Evolutionary conservation across 2,888 invertebrate genomes (phyloP).

Genomic region (Melipona beecheii): DNA sequence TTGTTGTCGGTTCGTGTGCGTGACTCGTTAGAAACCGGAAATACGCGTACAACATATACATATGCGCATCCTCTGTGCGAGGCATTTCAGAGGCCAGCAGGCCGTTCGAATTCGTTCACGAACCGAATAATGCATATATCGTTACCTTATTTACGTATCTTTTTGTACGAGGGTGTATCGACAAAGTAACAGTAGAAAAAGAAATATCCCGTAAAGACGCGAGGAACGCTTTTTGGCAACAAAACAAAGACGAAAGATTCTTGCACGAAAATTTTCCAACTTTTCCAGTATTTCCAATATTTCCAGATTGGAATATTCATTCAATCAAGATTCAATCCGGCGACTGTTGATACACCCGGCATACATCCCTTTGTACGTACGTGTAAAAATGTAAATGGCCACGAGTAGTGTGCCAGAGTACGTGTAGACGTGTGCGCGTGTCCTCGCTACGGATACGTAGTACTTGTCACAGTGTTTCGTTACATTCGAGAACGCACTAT

Average conservation of each 20-base stretch:
- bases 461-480: constrained; percentile 30
- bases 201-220: too few relatives aligned
- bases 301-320: background rate
- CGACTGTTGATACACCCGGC: background rate
- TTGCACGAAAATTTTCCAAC: too few relatives aligned
- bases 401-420: constrained; percentile 12
- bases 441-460: background rate
- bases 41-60: constrained; percentile 32
- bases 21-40: constrained; percentile 37
- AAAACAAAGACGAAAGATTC: too few relatives aligned
- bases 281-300: background rate
- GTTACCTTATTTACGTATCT: constrained; percentile 20
- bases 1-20: constrained; percentile 52
- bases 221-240: too few relatives aligned
- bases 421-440: constrained; percentile 31
- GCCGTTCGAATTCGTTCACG: constrained; percentile 39
- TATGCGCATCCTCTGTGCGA: constrained; percentile 14
- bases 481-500: constrained; percentile 62
- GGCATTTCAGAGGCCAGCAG: constrained; percentile 19
- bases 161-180: constrained; percentile 7
- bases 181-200: background rate
- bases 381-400: background rate
- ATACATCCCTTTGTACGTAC: background rate
- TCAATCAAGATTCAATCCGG: background rate
- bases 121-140: constrained; percentile 23